Evolutionary conservation across 1,140 invertebrate genomes (phyloP).

Genomic region (Teleopsis dalmanni): DNA sequence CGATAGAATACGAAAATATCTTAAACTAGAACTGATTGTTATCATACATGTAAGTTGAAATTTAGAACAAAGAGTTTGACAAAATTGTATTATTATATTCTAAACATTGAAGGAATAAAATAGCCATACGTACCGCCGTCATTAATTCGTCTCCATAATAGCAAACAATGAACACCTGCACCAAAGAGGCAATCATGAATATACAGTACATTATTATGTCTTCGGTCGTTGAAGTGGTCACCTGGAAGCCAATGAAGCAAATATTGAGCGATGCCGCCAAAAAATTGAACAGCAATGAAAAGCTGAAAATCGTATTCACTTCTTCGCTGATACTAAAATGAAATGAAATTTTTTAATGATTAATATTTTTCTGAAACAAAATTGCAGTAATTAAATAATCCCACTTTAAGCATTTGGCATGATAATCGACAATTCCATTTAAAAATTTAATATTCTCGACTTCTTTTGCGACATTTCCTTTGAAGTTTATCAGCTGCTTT

Average conservation of each 20-base stretch:
- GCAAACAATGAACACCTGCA: constrained; percentile 36
- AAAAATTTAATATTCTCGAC: constrained; percentile 24
- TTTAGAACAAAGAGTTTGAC: no score
- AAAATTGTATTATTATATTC: no score
- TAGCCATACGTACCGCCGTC: constrained; percentile 18
- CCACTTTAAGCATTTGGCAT: constrained; percentile 31
- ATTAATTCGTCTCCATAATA: constrained; percentile 34
- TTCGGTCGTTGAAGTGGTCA: constrained; percentile 30
- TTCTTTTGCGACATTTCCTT: constrained; percentile 16
- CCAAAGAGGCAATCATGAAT: constrained; percentile 35
- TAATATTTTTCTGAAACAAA: no score
- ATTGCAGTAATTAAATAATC: no score
- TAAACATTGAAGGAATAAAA: no score
- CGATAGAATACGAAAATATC: no score
- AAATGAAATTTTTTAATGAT: background rate
- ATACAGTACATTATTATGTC: constrained; percentile 35
- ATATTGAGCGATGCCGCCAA: constrained; percentile 35
- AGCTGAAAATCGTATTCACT: constrained; percentile 27
- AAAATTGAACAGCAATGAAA: constrained; percentile 33
- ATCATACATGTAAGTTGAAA: no score
- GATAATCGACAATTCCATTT: constrained; percentile 23
- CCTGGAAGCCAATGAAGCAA: constrained; percentile 39
- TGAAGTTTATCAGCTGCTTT: constrained; percentile 14
- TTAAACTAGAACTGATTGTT: no score
- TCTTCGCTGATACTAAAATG: constrained; percentile 26